Evolutionary conservation across 2,888 invertebrate species (phyloP).

Genomic region (Caenorhabditis macrosperma): DNA sequence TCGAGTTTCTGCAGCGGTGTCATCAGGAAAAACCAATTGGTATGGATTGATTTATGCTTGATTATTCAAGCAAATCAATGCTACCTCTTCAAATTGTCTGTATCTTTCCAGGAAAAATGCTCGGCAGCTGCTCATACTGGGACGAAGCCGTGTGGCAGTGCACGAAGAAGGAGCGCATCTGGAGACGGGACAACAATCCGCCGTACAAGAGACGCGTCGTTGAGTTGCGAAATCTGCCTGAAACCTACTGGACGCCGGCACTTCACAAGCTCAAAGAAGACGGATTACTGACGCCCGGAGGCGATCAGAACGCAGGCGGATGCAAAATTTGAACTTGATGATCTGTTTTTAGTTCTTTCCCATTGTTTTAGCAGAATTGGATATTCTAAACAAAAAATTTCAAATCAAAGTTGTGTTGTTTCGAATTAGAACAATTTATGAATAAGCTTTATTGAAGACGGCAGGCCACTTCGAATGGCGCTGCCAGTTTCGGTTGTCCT

Average conservation of each 20-base stretch:
- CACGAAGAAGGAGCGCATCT: slow-evolving; percentile 77
- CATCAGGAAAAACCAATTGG: slow-evolving; percentile 70
- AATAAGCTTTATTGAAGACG: too few relatives aligned
- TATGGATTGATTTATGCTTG: slow-evolving; percentile 21
- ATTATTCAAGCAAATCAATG: not conserved
- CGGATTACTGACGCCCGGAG: slow-evolving; percentile 62
- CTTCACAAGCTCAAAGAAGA: slow-evolving; percentile 72
- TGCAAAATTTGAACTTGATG: slow-evolving; percentile 54
- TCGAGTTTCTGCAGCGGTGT: slow-evolving; percentile 73
- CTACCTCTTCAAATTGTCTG: too few relatives aligned
- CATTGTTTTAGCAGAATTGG: not conserved
- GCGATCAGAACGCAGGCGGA: slow-evolving; percentile 14
- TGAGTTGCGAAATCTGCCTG: slow-evolving; percentile 74
- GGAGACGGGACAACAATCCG: slow-evolving; percentile 78
- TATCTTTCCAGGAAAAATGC: slow-evolving; percentile 64
- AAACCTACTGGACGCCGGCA: slow-evolving; percentile 75
- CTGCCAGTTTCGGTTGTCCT: too few relatives aligned
- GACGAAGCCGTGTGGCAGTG: slow-evolving; percentile 79
- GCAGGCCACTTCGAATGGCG: too few relatives aligned
- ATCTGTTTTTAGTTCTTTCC: not conserved
- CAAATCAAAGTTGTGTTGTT: too few relatives aligned
- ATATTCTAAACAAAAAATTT: not conserved
- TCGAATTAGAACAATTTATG: too few relatives aligned
- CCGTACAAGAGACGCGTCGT: slow-evolving; percentile 70
- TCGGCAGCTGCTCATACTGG: slow-evolving; percentile 78